phyloP scores from a whole-genome alignment of 2,797 vertebrate genomes.

The Lutjanus argentimaculatus region DNA sequence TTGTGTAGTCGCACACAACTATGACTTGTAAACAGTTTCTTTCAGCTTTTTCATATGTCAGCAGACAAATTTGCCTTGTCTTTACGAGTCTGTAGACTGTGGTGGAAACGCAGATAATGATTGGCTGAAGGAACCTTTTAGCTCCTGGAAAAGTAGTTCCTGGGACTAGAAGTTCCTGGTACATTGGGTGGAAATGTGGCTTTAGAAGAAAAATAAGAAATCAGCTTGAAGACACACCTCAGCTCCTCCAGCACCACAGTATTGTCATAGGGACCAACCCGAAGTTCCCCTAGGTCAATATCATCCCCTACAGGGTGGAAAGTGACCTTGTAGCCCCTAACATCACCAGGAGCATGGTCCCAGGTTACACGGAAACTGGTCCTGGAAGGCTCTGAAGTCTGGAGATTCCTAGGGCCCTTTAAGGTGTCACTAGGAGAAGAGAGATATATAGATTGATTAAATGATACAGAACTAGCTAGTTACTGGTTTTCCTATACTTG shows the following conservation, averaged over 20 bases:
- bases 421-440: slow-evolving; percentile 88
- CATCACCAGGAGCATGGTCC: slow-evolving; percentile 94
- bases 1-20: no score
- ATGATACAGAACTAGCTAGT: neutral
- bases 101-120: no score
- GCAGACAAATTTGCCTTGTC: no score
- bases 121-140: no score
- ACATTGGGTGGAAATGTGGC: no score
- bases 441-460: neutral
- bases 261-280: slow-evolving; percentile 96
- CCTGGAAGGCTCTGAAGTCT: slow-evolving; percentile 95
- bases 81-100: no score
- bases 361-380: slow-evolving; percentile 98
- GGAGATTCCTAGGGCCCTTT: slow-evolving; percentile 95
- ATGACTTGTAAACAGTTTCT: no score
- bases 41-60: no score
- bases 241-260: slow-evolving; percentile 98
- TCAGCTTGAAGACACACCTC: slow-evolving; percentile 84
- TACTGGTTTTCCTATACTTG: neutral
- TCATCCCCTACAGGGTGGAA: slow-evolving; percentile 92
- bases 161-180: no score
- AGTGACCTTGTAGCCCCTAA: slow-evolving; percentile 95
- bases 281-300: slow-evolving; percentile 89
- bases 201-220: slow-evolving; percentile 1
- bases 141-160: no score